These are phyloP conservation scores for Lycocerus yunnanus DNA, from an alignment of 2,888 invertebrate species.

Conservation along the genomic window DNA sequence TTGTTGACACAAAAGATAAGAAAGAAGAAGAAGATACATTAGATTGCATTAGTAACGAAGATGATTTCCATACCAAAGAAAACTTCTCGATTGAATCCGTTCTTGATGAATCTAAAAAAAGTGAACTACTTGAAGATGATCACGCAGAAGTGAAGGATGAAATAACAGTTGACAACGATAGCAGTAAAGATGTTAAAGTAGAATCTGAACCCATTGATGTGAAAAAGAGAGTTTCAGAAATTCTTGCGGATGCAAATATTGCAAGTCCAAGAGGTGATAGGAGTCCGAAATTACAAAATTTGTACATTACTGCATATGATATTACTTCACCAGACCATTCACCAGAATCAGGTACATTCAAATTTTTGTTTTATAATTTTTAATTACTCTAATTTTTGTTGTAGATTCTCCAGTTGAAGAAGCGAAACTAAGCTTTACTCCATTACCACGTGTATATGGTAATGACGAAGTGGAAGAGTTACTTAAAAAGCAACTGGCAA, in stretches of 20 bases:
- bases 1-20: slow-evolving; percentile 14
- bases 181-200: not conserved
- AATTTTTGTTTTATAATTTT: not conserved
- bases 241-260: slow-evolving; percentile 47
- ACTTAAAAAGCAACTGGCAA: slow-evolving; percentile 64
- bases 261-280: slow-evolving; percentile 44
- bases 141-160: not conserved
- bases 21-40: not conserved
- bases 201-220: slow-evolving; percentile 38
- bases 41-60: not conserved
- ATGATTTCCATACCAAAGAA: not conserved
- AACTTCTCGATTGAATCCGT: not conserved
- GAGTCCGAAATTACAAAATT: slow-evolving; percentile 51
- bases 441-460: slow-evolving; percentile 16
- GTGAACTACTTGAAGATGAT: not conserved
- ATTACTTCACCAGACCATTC: slow-evolving; percentile 43
- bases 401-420: slow-evolving; percentile 43
- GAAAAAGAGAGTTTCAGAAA: slow-evolving; percentile 51
- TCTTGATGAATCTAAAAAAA: not conserved
- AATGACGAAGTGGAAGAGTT: slow-evolving; percentile 65
- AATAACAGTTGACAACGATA: not conserved
- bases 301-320: slow-evolving; percentile 53
- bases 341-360: slow-evolving; percentile 46
- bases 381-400: not conserved
- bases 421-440: slow-evolving; percentile 16